Evolutionary conservation across 2,888 invertebrate genomes (phyloP).

Genomic region (Siphonodentalium dalli): DNA sequence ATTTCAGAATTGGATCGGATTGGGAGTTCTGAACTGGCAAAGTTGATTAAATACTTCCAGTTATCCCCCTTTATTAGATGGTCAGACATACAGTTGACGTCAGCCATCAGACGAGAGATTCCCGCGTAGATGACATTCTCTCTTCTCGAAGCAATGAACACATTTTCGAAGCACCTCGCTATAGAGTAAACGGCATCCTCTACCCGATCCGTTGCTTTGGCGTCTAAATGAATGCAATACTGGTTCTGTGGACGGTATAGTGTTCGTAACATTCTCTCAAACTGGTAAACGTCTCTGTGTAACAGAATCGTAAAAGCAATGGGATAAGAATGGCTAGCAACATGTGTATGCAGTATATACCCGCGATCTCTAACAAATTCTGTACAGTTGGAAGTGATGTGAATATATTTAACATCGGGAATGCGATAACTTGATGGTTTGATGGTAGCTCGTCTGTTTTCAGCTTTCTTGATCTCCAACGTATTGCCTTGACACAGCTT

Average conservation of each 20-base stretch:
- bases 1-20: constrained; percentile 52
- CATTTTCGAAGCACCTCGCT: constrained; percentile 55
- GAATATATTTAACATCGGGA: too few species aligned
- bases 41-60: constrained; percentile 57
- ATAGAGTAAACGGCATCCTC: constrained; percentile 33
- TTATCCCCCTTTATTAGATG: constrained; percentile 15
- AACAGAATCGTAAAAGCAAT: constrained; percentile 57
- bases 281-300: constrained; percentile 48
- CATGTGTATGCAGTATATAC: too few species aligned
- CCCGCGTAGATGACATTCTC: constrained; percentile 44
- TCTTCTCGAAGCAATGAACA: constrained; percentile 49
- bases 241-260: constrained; percentile 60
- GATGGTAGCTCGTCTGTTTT: too few species aligned
- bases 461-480: too few species aligned
- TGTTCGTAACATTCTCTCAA: constrained; percentile 49
- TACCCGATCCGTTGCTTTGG: constrained; percentile 34
- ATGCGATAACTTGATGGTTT: too few species aligned
- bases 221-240: constrained; percentile 62
- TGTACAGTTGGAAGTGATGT: too few species aligned
- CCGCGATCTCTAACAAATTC: too few species aligned
- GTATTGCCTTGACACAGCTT: too few species aligned
- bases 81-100: constrained; percentile 48
- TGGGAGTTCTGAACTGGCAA: constrained; percentile 50
- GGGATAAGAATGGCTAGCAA: too few species aligned
- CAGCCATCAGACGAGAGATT: constrained; percentile 43